Conservation (phyloP, 1,140 invertebrate genomes). For the Ptiloglossa arizonensis region DNA sequence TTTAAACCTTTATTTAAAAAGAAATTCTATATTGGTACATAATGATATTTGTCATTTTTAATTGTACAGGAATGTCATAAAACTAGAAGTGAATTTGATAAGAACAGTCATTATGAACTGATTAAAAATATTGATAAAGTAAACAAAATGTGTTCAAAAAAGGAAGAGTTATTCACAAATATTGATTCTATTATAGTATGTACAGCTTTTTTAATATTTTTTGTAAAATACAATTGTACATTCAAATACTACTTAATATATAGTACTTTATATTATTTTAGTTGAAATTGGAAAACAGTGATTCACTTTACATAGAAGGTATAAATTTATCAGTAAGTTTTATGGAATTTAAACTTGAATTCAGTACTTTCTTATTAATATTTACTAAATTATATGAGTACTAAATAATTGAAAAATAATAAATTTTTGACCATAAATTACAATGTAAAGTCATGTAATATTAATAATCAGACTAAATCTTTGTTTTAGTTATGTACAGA, state of each 20-base stretch:
- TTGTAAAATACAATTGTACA: not conserved
- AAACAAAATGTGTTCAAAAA: conserved; percentile 65
- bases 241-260: not conserved
- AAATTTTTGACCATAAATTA: not conserved
- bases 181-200: conserved; percentile 56
- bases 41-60: not conserved
- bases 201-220: conserved; percentile 30
- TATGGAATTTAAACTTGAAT: not conserved
- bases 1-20: too few relatives aligned
- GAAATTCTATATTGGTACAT: too few relatives aligned
- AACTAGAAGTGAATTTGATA: conserved; percentile 13
- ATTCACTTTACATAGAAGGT: not conserved
- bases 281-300: conserved; percentile 29
- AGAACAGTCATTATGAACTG: conserved; percentile 58
- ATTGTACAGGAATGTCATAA: conserved; percentile 18
- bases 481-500: conserved; percentile 35
- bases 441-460: not conserved
- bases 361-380: not conserved
- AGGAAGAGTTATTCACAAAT: conserved; percentile 54
- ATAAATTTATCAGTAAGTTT: conserved; percentile 20
- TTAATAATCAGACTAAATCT: not conserved
- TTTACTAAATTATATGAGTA: conserved; percentile 1
- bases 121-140: conserved; percentile 61
- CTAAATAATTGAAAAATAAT: not conserved
- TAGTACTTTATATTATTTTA: conserved; percentile 28